phyloP scores from a whole-genome alignment of 2,113 vertebrate genomes.

The Microtus montanus region DNA sequence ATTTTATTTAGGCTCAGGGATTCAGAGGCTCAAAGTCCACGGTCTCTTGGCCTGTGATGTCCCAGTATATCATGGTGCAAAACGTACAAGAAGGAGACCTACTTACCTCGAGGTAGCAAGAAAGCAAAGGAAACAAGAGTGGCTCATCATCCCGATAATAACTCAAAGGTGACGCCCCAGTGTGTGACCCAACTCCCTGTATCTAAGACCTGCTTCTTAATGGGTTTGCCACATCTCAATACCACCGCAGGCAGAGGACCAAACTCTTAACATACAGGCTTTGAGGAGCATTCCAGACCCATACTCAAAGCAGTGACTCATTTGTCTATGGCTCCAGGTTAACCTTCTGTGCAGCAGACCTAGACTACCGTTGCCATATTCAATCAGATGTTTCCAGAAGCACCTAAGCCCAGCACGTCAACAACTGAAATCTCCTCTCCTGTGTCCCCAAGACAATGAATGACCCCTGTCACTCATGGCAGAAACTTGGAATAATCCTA shows the following conservation, averaged over 20 bases:
- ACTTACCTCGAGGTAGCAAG: not conserved
- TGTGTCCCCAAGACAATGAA: not conserved
- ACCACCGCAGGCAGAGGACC: no score
- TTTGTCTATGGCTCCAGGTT: not conserved
- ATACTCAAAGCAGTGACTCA: not conserved
- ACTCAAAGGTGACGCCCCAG: not conserved
- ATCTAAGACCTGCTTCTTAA: not conserved
- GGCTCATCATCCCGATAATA: no score
- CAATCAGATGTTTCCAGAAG: not conserved
- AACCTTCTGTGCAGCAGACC: not conserved
- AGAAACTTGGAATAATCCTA: not conserved
- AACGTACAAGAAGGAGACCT: not conserved
- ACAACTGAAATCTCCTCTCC: not conserved
- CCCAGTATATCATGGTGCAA: not conserved
- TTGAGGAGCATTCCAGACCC: not conserved
- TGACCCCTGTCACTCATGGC: no score
- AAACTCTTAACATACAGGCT: not conserved
- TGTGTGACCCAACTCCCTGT: not conserved
- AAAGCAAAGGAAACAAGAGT: not conserved
- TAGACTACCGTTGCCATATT: not conserved
- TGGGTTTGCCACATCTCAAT: not conserved
- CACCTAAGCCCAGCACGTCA: not conserved
- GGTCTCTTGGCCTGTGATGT: not conserved
- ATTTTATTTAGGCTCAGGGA: not conserved
- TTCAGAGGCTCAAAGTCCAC: not conserved